Evolutionary conservation across 1,140 invertebrate species (phyloP), one percentile per base, ranked within the genome.

Genomic region (Atta colombica): DNA sequence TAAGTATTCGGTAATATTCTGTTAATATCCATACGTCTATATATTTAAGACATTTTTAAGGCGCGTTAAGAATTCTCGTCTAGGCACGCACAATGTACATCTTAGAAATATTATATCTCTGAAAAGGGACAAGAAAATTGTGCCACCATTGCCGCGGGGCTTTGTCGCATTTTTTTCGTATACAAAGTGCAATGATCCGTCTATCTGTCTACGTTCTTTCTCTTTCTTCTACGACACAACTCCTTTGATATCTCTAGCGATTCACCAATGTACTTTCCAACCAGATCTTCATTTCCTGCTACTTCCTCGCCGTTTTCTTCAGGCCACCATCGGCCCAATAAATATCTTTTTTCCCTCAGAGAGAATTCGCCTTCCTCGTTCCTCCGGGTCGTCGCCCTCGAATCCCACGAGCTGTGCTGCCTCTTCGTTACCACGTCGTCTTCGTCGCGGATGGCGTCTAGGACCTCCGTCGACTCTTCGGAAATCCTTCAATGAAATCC

Each of bases 401-500:
- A 81, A 86, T 84, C 65, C 65, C 66, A 68, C n/a, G 65, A 66
- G 85, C 63, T 51, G 65, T 21, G 8, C 53, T 55, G 16, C 53
- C 55, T 69, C 85, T 85, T 78, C 72, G 75, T 77, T 84, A 84
- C 69, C 10, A 35, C 71, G 39, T 68, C 75, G 61, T 58, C 77
- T 45, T 78, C 49, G 25, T 69, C 63, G 72, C 55, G 31, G 31
- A 45, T 45, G 58, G 72, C 81, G 55, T 63, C 71, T 53, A 39
- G 60, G 18, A 85, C 21, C 58, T 51, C 21, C 49, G 63, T 68
- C 63, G 77, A 68, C 49, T 69, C 80, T 75, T 74, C 45, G 71
- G 78, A 87, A 82, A 90, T 90, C 80, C 89, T 87, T 90, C 85
- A 90, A 89, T 88, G 89, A 89, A 90, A 85, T 87, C 86, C 86